phyloP scores from a whole-genome alignment of 2,888 invertebrate genomes.

The Metallyticus violacea region DNA sequence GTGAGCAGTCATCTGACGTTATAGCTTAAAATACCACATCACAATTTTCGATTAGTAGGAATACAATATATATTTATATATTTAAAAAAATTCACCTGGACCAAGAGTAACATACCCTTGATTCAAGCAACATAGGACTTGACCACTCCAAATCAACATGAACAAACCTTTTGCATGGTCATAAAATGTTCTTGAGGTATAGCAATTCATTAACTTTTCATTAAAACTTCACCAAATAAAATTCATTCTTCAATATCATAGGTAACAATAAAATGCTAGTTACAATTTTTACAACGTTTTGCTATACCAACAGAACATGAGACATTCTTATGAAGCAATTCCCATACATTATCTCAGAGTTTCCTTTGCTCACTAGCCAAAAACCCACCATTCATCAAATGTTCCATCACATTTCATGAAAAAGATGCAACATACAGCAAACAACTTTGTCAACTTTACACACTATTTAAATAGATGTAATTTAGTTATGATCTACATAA shows the following conservation, averaged over 20 bases:
- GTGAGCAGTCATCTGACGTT: conserved; percentile 35
- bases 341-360: conserved; percentile 14
- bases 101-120: conserved; percentile 45
- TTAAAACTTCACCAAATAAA: not conserved
- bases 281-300: not conserved
- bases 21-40: conserved; percentile 61
- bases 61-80: conserved; percentile 57
- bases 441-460: conserved; percentile 11
- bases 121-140: conserved; percentile 33
- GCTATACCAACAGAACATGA: conserved; percentile 32
- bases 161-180: conserved; percentile 26
- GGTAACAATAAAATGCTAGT: not conserved
- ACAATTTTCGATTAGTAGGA: conserved; percentile 67
- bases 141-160: conserved; percentile 30
- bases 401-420: not conserved
- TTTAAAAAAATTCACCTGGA: conserved; percentile 56
- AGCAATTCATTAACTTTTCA: conserved; percentile 6
- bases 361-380: conserved; percentile 24
- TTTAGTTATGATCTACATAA: conserved; percentile 29
- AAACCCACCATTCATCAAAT: conserved; percentile 31
- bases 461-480: conserved; percentile 23
- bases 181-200: conserved; percentile 21
- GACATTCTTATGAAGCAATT: not conserved
- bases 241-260: not conserved
- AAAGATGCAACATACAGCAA: not conserved